Evolutionary conservation across 2,797 vertebrate species (phyloP).

Genomic region (Acanthurus lineatus): DNA sequence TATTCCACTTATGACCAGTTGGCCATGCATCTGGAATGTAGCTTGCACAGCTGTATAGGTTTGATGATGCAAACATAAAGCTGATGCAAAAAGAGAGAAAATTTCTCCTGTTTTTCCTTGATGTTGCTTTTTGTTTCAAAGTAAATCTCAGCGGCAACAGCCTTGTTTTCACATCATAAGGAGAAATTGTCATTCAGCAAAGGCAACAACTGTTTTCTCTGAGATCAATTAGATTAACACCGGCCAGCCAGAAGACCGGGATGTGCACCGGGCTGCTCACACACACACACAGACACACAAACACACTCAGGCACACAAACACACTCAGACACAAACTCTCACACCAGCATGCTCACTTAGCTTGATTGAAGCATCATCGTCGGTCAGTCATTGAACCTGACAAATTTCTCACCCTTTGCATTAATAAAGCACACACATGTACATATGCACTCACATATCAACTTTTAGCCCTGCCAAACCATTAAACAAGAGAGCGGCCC

Average conservation of each 20-base stretch:
- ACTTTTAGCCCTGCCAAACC: slow-evolving; percentile 52
- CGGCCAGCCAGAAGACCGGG: slow-evolving; percentile 47
- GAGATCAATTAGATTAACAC: slow-evolving; percentile 54
- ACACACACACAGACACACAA: slow-evolving; percentile 25
- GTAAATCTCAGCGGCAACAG: slow-evolving; percentile 10
- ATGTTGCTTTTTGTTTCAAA: neutral
- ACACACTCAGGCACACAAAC: slow-evolving; percentile 2
- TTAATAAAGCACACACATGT: slow-evolving; percentile 38
- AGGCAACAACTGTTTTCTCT: slow-evolving; percentile 43
- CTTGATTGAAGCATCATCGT: slow-evolving; percentile 71
- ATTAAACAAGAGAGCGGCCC: slow-evolving; percentile 77
- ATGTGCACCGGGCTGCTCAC: slow-evolving; percentile 30
- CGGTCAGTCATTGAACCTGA: slow-evolving; percentile 66
- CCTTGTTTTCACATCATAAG: slow-evolving; percentile 4
- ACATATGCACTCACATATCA: slow-evolving; percentile 32
- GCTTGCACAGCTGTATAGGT: slow-evolving; percentile 9
- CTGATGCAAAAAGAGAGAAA: slow-evolving; percentile 11
- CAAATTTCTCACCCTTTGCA: slow-evolving; percentile 58
- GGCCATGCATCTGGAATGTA: neutral
- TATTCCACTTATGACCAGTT: slow-evolving; percentile 12
- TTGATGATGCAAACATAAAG: slow-evolving; percentile 12
- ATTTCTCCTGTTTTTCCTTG: neutral
- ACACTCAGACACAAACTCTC: slow-evolving; percentile 24
- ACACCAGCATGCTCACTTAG: slow-evolving; percentile 2
- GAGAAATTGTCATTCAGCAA: slow-evolving; percentile 48